Evolutionary conservation across 2,888 invertebrate genomes (phyloP).

Genomic region (Macrophya alboannulata): DNA sequence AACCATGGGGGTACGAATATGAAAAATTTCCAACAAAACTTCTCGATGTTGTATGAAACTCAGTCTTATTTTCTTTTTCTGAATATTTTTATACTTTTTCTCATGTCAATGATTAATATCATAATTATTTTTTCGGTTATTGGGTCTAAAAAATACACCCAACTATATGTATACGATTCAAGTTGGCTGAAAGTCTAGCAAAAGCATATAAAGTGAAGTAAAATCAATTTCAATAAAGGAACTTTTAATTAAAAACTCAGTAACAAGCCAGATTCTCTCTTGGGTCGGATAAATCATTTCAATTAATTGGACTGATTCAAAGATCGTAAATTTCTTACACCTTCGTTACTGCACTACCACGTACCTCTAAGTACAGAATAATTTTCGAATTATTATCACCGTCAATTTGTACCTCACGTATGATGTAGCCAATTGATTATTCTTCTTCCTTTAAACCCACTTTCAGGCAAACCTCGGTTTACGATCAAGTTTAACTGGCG

Average conservation of each 20-base stretch:
- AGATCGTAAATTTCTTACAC: neutral
- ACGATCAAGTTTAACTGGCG: slow-evolving; percentile 34
- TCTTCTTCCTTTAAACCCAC: neutral
- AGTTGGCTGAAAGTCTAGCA: neutral
- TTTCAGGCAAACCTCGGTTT: neutral
- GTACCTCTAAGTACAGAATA: neutral
- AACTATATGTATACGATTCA: neutral
- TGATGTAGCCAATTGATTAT: slow-evolving; percentile 11
- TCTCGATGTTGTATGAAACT: neutral
- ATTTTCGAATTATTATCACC: neutral
- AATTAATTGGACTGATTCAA: neutral
- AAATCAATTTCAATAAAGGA: neutral
- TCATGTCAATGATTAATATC: neutral
- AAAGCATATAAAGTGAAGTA: neutral
- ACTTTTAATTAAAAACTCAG: neutral
- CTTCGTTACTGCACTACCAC: neutral
- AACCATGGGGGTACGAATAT: neutral
- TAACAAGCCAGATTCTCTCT: neutral
- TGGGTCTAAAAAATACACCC: neutral
- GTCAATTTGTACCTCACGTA: neutral
- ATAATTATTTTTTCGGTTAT: neutral
- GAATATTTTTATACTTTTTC: neutral
- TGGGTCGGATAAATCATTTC: neutral
- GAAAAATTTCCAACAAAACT: neutral
- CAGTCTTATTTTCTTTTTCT: neutral